Evolutionary conservation across 2,113 vertebrate genomes (phyloP), one percentile per base, ranked within the genome.

Genomic region (Tenrec ecaudatus): DNA sequence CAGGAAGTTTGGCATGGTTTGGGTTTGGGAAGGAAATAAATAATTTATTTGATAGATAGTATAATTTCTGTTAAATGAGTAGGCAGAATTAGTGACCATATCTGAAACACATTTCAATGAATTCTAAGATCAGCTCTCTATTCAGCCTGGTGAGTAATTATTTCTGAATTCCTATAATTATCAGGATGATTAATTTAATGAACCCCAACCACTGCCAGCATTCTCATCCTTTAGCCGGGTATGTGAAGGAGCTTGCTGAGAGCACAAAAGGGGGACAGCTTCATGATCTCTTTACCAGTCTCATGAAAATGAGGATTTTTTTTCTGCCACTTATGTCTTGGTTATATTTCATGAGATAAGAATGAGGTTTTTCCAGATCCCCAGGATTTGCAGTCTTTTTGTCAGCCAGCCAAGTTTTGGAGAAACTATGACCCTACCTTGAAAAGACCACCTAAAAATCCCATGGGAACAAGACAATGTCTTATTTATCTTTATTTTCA

Each of bases 181-280:
- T 92, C 38, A 83, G 69, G 77, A 96, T 94, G 86, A 92, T 81
- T 95, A 89, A 96, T 94, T 78, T 92, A 93, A 75, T 94, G 88
- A 93, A 77, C 82, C 40, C 40, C 40, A 40, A 47, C 25, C 38
- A 47, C 38, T 82, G 82, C 68, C 94, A 81, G 23, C 0, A 16
- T 82, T 92, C 69, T 79, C 43, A 80, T 16, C 47, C 31, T 36
- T 89, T 25, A 77, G 82, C 11, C 47, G 19, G 19, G 33, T 43
- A 3, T 19, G 3, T 53, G 47, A 14, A 1, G 6, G 66, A 60
- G 58, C 87, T 89, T 92, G 40, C 75, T 80, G 38, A 86, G 82
- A 95, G 94, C 38, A 91, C 84, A 33, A 53, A 73, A 81, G 27
- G 8, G 40, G 19, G 43, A n/a, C 14, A 23, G 29, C 31, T 53